A percentile compares a stretch with the other conserved stretches of the same genome.
These are phyloP conservation scores for Scrobipalpa costella DNA, from an alignment of 2,888 invertebrate species.

Conservation along the genomic window DNA sequence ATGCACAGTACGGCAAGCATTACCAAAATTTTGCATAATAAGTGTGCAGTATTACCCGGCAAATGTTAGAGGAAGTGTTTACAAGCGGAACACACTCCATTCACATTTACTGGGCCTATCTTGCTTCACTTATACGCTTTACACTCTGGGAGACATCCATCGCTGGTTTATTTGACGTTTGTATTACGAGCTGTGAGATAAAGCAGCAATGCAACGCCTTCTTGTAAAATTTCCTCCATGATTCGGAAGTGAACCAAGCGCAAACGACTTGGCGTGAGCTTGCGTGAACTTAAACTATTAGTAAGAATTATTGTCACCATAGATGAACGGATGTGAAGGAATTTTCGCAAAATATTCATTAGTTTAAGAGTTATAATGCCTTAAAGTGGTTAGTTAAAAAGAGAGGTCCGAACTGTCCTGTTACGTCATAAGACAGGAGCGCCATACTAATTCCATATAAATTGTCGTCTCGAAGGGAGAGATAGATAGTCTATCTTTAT, in stretches of 20 bases:
- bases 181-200: neutral
- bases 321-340: no score
- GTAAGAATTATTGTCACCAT: no score
- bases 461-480: no score
- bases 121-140: neutral
- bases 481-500: no score
- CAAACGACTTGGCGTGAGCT: slow-evolving; percentile 13
- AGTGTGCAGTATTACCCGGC: slow-evolving; percentile 5
- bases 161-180: neutral
- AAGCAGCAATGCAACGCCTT: neutral
- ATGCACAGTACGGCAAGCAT: neutral
- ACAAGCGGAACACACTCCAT: slow-evolving; percentile 13
- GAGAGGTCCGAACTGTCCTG: no score
- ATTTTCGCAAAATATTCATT: no score
- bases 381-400: no score
- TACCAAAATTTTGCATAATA: slow-evolving; percentile 14
- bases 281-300: no score
- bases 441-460: no score
- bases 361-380: no score
- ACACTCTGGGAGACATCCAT: no score
- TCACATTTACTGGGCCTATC: neutral
- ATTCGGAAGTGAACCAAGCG: slow-evolving; percentile 9
- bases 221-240: neutral
- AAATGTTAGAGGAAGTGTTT: slow-evolving; percentile 18
- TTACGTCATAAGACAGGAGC: no score